Evolutionary conservation across 2,113 vertebrate species (phyloP), one percentile per base, ranked within the genome.

Genomic region (Colaptes auratus): DNA sequence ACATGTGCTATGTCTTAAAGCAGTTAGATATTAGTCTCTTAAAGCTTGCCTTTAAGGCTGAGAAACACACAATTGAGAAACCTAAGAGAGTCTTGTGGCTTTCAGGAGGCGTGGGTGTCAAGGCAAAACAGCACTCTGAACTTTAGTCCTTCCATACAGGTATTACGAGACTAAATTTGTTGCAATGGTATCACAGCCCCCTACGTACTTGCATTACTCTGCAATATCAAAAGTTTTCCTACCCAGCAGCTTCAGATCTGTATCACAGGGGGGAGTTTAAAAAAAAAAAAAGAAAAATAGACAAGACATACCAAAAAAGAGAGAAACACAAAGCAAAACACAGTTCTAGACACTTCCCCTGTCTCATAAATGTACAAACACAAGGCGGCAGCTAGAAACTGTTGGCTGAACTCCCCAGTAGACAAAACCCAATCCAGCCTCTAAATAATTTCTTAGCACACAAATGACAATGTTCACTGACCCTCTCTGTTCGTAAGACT

Each of bases 241-340:
- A 59, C 11, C 25, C 60, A 83, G 88, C 30, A 77, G 52, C 14
- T 88, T 94, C 64, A 82, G 60, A 85, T 35, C 35, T 55, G 11
- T 23, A 86, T 35, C 46, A 63, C 8, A 15, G 2, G 3, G 30
- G 33, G 6, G 6, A 12, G 3, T 1, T 0, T 44, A 44, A 44
- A 2, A 3, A 20, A 15, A 16, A 58, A 3, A 20, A 16, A 16
- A 53, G n/a, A 35, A 33, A 6, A 28, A 5, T 17, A 17, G 30
- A 7, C 10, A 8, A 7, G 50, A 52, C 23, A 24, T 12, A 52
- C 50, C 12, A 52, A 18, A 21, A 30, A 19, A 28, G 39, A 4
- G 21, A 46, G 21, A n/a, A 48, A 46, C 27, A 18, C 39, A 44
- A 28, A 66, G 12, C 9, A 24, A 53, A 11, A 8, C 52, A 69